Conservation (phyloP, 2,888 invertebrate species). For the Amphipoea oculea region DNA sequence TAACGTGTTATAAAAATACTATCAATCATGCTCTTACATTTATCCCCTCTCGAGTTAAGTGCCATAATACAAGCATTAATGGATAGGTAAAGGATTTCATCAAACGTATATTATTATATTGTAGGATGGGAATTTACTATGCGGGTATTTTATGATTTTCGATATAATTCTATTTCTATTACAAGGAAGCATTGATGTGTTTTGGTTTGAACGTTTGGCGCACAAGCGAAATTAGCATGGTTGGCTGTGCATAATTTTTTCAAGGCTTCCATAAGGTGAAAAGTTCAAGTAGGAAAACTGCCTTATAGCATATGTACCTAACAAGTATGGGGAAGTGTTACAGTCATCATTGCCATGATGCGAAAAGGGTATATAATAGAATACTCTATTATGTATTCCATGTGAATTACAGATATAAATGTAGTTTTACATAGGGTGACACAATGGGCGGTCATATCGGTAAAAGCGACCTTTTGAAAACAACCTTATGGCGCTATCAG, state of each 20-base stretch:
- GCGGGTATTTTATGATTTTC: neutral
- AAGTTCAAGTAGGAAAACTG: neutral
- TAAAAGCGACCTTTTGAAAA: too few relatives aligned
- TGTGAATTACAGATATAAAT: too few relatives aligned
- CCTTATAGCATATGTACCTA: neutral
- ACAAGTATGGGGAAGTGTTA: neutral
- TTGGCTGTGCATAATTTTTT: neutral
- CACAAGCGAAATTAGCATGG: neutral
- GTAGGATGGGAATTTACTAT: neutral
- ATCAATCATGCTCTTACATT: neutral
- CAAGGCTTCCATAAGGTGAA: neutral
- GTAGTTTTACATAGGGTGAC: too few relatives aligned
- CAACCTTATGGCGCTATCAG: too few relatives aligned
- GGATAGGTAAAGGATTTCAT: neutral
- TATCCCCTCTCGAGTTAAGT: neutral
- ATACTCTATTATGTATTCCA: too few relatives aligned
- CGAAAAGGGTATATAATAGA: neutral
- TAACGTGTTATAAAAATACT: neutral
- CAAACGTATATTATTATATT: slow-evolving; percentile 4
- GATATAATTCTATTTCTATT: neutral
- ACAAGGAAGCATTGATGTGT: neutral
- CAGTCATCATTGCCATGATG: neutral
- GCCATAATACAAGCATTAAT: slow-evolving; percentile 15
- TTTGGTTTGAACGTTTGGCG: neutral
- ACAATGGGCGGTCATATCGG: too few relatives aligned